A percentile compares a stretch with the other conserved stretches of the same genome.
Conservation (phyloP, 2,113 vertebrate genomes). For the Casuarius casuarius region DNA sequence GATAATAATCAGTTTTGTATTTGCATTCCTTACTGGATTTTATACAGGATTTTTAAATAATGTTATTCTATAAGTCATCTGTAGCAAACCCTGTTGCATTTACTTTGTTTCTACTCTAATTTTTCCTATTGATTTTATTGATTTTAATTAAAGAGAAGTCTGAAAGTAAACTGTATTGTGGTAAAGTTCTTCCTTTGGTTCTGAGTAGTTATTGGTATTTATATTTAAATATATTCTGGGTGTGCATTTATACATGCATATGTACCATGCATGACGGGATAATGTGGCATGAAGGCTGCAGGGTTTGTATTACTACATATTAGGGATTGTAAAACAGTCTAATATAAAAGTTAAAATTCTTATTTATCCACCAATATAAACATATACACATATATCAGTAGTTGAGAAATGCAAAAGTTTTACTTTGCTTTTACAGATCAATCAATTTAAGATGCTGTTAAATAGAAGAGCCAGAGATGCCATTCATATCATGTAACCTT, state of each 20-base stretch:
- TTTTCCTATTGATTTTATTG: not conserved
- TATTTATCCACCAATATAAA: not conserved
- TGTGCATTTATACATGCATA: not conserved
- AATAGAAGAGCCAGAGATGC: not conserved
- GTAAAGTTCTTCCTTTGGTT: not conserved
- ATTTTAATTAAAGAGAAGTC: not conserved
- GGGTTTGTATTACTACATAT: not conserved
- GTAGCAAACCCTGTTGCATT: not conserved
- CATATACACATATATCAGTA: not conserved
- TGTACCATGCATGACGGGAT: not conserved
- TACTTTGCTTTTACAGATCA: not conserved
- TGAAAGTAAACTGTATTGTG: not conserved
- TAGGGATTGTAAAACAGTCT: not conserved
- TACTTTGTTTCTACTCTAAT: not conserved
- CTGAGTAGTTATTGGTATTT: not conserved
- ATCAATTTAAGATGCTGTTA: not conserved
- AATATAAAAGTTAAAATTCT: not conserved
- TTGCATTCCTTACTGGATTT: not conserved
- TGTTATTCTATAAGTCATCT: not conserved
- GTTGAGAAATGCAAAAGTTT: not conserved
- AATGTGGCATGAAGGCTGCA: not conserved
- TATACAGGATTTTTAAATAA: not conserved
- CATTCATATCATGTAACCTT: fast-evolving
- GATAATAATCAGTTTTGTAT: not conserved
- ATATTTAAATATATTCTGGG: not conserved